phyloP scores from a whole-genome alignment of 2,797 vertebrate genomes.

The Malurus leucopterus region DNA sequence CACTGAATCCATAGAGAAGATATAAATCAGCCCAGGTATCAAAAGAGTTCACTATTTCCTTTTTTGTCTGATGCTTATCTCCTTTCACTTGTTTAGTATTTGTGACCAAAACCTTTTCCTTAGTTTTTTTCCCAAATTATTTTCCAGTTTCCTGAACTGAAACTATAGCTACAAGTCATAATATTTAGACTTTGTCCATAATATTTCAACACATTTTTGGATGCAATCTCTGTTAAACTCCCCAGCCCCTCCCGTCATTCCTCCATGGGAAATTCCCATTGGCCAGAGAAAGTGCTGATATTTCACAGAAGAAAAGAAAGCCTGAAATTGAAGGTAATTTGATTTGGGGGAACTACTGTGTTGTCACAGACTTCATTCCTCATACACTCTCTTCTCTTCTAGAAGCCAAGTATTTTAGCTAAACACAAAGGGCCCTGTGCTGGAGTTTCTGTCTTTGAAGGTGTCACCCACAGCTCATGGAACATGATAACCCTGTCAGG shows the following conservation, averaged over 20 bases:
- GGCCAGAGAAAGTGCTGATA: background rate
- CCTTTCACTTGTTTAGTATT: background rate
- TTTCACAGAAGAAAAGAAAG: background rate
- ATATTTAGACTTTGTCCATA: background rate
- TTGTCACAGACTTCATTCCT: background rate
- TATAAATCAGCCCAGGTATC: background rate
- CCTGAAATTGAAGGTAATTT: background rate
- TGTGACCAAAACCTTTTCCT: background rate
- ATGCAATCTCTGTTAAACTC: background rate
- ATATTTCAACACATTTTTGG: background rate
- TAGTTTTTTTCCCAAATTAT: background rate
- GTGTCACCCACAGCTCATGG: background rate
- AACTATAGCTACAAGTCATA: background rate
- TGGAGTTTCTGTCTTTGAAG: background rate
- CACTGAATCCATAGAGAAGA: background rate
- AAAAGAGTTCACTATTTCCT: background rate
- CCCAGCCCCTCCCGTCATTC: too few species aligned
- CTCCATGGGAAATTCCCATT: background rate
- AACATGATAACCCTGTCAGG: accelerated
- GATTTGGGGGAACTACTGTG: background rate
- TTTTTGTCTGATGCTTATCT: background rate
- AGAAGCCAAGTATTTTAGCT: background rate
- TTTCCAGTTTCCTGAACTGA: background rate
- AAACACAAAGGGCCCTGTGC: background rate
- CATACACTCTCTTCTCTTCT: background rate